phyloP scores from a whole-genome alignment of 2,888 invertebrate genomes.

The Erebia palarica region DNA sequence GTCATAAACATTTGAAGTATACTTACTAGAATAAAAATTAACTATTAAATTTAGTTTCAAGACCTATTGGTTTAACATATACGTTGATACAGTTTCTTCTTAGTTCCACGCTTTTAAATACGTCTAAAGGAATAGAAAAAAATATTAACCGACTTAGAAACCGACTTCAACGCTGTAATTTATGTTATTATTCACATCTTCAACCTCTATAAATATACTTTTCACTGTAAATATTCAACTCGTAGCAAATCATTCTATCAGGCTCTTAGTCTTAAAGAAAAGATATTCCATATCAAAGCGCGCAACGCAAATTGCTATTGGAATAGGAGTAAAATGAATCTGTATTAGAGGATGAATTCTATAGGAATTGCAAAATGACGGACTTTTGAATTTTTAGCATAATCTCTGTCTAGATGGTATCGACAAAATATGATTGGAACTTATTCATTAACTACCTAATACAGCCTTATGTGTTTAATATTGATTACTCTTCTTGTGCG shows the following conservation, averaged over 20 bases:
- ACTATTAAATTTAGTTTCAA: too few species aligned
- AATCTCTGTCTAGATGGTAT: slow-evolving; percentile 80
- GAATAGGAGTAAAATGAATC: slow-evolving; percentile 57
- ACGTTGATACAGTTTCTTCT: too few species aligned
- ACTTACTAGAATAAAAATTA: too few species aligned
- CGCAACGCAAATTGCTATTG: slow-evolving; percentile 61
- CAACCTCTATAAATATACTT: too few species aligned
- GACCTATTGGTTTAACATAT: too few species aligned
- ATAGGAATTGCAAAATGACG: slow-evolving; percentile 58
- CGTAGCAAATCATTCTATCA: neutral
- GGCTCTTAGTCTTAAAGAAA: slow-evolving; percentile 42
- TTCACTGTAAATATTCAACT: neutral
- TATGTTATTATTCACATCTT: too few species aligned
- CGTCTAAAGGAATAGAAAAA: too few species aligned
- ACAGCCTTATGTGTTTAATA: too few species aligned
- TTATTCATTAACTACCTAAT: slow-evolving; percentile 63
- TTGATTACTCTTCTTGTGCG: slow-evolving; percentile 3
- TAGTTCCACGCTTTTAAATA: too few species aligned
- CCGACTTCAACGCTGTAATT: too few species aligned
- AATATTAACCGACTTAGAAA: too few species aligned
- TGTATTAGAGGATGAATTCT: slow-evolving; percentile 43
- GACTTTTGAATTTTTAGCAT: slow-evolving; percentile 71
- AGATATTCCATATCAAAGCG: slow-evolving; percentile 59
- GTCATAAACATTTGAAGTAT: too few species aligned
- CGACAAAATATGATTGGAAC: slow-evolving; percentile 51